Evolutionary conservation across 2,888 invertebrate genomes (phyloP).

Genomic region (Agrilus biguttatus): DNA sequence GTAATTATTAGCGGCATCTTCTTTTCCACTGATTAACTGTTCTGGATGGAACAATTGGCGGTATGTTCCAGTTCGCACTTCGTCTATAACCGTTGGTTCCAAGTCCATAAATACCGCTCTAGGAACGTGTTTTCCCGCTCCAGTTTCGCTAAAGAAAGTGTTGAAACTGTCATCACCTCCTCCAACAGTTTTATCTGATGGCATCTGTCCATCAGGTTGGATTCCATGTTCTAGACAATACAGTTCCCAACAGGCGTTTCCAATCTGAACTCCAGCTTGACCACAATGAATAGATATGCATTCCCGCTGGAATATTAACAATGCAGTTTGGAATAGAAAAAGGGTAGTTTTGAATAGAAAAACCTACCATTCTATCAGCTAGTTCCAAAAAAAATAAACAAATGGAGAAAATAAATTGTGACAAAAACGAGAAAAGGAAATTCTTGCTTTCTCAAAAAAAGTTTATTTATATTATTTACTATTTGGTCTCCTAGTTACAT

Average conservation of each 20-base stretch:
- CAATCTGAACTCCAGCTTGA: slow-evolving; percentile 31
- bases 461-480: too few species aligned
- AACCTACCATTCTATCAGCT: too few species aligned
- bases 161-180: slow-evolving; percentile 26
- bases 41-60: slow-evolving; percentile 80
- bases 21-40: slow-evolving; percentile 56
- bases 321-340: too few species aligned
- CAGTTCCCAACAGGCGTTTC: slow-evolving; percentile 29
- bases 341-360: too few species aligned
- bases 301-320: slow-evolving; percentile 37
- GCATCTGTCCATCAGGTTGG: slow-evolving; percentile 35
- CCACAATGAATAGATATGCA: slow-evolving; percentile 49
- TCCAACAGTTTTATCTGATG: slow-evolving; percentile 31
- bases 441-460: too few species aligned
- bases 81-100: slow-evolving; percentile 50
- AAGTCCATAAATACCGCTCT: slow-evolving; percentile 50
- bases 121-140: slow-evolving; percentile 43
- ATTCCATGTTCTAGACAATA: slow-evolving; percentile 30
- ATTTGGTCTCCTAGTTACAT: too few species aligned
- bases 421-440: too few species aligned
- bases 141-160: slow-evolving; percentile 28
- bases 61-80: slow-evolving; percentile 52
- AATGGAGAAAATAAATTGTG: too few species aligned
- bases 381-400: too few species aligned
- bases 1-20: too few species aligned